Conservation (phyloP, 2,888 invertebrate genomes). For the Coleophora deauratella region DNA sequence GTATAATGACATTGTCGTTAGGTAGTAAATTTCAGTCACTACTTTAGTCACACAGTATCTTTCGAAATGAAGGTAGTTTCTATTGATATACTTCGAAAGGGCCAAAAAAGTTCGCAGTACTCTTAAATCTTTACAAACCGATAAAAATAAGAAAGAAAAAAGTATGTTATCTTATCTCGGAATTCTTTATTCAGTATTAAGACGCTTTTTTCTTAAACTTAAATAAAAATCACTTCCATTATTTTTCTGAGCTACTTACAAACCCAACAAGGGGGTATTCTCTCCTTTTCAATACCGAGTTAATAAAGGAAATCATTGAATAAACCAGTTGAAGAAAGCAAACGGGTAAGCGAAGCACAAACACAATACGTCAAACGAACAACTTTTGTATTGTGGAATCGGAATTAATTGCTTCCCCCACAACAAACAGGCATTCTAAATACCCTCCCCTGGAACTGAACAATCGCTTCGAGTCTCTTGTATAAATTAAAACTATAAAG, state of each 20-base stretch:
- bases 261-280: constrained; percentile 30
- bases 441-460: constrained; percentile 32
- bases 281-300: constrained; percentile 47
- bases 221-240: constrained; percentile 1
- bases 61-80: too few relatives aligned
- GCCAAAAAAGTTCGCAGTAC: too few relatives aligned
- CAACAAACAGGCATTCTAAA: constrained; percentile 42
- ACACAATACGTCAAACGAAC: constrained; percentile 60
- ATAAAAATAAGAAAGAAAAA: too few relatives aligned
- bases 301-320: constrained; percentile 67
- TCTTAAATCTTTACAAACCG: too few relatives aligned
- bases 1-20: too few relatives aligned
- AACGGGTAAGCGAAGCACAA: constrained; percentile 58
- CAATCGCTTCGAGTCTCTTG: constrained; percentile 21
- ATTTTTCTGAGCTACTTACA: constrained; percentile 5
- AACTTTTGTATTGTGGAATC: constrained; percentile 66
- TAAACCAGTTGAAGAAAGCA: constrained; percentile 56
- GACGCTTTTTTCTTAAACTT: neutral
- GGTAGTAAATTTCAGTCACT: too few relatives aligned
- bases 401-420: constrained; percentile 62
- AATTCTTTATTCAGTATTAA: neutral
- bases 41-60: too few relatives aligned
- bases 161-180: neutral
- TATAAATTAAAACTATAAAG: neutral
- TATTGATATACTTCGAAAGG: too few relatives aligned